Conservation (phyloP, 1,140 invertebrate genomes). For the Agrilus planipennis region DNA sequence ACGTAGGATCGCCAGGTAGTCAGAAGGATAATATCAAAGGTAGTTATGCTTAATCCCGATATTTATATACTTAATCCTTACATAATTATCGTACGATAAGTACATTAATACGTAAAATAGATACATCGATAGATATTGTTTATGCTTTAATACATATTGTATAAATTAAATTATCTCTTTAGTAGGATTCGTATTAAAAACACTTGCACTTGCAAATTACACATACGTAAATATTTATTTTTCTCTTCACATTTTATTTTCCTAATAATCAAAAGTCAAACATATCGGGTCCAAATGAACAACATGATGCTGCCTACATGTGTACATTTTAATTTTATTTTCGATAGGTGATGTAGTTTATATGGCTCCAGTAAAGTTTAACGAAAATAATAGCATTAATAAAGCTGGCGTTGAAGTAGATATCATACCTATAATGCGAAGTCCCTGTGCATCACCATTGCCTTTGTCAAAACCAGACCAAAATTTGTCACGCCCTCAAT, state of each 20-base stretch:
- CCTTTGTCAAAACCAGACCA: slow-evolving; percentile 16
- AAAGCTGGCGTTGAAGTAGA: slow-evolving; percentile 33
- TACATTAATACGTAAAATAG: no score
- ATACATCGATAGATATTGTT: no score
- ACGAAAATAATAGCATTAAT: slow-evolving; percentile 32
- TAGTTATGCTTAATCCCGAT: no score
- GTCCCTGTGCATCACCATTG: slow-evolving; percentile 27
- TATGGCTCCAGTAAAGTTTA: slow-evolving; percentile 34
- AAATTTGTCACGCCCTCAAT: slow-evolving; percentile 23
- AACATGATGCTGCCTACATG: neutral
- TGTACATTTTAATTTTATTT: slow-evolving; percentile 16
- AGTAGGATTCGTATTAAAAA: no score
- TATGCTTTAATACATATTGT: no score
- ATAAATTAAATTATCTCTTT: no score
- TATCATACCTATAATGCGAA: slow-evolving; percentile 31
- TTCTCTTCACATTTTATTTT: no score
- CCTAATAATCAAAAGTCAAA: no score
- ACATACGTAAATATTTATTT: neutral
- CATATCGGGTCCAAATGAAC: slow-evolving; percentile 27
- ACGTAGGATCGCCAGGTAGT: slow-evolving; percentile 34
- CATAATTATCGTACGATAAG: no score
- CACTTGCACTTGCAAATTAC: slow-evolving; percentile 1
- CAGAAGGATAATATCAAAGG: no score
- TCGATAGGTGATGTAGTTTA: slow-evolving; percentile 34
- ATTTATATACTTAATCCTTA: no score